A percentile compares a stretch with the other conserved stretches of the same genome.
phyloP scores from a whole-genome alignment of 1,140 invertebrate genomes.

The Procambarus clarkii region DNA sequence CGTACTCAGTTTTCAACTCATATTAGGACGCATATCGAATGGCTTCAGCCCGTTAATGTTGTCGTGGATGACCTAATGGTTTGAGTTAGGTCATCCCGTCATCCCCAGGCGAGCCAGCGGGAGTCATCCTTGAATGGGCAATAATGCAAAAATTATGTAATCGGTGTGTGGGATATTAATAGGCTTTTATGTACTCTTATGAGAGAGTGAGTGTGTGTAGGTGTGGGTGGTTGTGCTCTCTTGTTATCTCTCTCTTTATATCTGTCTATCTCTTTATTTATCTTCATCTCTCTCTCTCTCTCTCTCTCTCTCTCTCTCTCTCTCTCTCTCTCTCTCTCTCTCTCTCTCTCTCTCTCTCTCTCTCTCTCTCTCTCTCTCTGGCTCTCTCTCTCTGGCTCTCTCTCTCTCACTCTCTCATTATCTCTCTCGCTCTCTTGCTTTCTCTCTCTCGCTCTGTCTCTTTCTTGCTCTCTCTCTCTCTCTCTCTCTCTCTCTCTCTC shows the following conservation, averaged over 20 bases:
- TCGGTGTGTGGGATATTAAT: neutral
- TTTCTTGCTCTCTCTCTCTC: neutral
- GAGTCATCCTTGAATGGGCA: neutral
- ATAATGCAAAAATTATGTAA: neutral
- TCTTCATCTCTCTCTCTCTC: neutral
- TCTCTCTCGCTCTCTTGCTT: too few species aligned
- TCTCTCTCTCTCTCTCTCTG: neutral
- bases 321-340: neutral
- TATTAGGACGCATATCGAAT: too few species aligned
- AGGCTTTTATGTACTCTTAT: neutral
- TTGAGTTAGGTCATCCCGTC: neutral
- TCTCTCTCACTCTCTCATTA: too few species aligned
- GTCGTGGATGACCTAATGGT: too few species aligned
- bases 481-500: neutral
- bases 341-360: neutral
- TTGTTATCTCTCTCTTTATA: neutral
- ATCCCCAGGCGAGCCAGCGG: neutral
- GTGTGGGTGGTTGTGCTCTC: neutral
- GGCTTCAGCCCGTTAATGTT: too few species aligned
- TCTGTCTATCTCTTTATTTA: too few species aligned
- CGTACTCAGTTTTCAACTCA: too few species aligned
- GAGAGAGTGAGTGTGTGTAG: neutral
- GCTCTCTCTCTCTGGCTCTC: too few species aligned
- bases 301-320: neutral
- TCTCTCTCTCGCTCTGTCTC: too few species aligned